Percentiles rank a stretch among this genome's conserved stretches.
These are phyloP conservation scores for Fukomys damarensis DNA, from an alignment of 2,113 vertebrate genomes.

Conservation along the genomic window DNA sequence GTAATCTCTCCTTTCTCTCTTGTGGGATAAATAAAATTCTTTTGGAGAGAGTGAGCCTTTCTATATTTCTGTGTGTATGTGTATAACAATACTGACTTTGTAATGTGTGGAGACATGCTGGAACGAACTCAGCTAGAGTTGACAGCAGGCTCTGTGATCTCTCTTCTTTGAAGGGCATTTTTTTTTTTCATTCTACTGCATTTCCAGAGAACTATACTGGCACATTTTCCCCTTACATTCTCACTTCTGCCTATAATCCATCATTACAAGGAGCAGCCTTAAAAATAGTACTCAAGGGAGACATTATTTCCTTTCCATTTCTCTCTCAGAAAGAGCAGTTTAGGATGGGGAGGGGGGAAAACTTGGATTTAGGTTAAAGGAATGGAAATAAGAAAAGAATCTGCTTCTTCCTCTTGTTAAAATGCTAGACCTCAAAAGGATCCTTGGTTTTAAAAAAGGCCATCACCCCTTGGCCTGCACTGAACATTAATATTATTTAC, in stretches of 20 bases:
- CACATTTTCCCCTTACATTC: not conserved
- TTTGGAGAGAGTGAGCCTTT: not conserved
- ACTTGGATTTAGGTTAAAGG: constrained; percentile 51
- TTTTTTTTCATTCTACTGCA: not conserved
- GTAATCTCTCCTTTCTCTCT: constrained; percentile 44
- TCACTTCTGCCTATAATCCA: constrained; percentile 66
- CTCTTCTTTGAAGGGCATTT: constrained; percentile 37
- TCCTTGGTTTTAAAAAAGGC: constrained; percentile 69
- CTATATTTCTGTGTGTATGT: not conserved
- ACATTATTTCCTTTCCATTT: constrained; percentile 68
- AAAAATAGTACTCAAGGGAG: constrained; percentile 52
- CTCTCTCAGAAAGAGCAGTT: constrained; percentile 69
- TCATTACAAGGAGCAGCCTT: constrained; percentile 68
- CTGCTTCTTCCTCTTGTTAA: constrained; percentile 44
- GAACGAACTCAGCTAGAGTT: not conserved
- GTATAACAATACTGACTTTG: constrained; percentile 41
- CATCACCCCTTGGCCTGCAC: constrained; percentile 23
- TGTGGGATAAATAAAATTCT: not conserved
- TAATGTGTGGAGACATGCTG: not conserved
- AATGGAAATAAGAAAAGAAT: constrained; percentile 67
- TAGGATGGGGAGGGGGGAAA: not conserved
- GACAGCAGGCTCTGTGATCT: not conserved
- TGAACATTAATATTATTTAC: constrained; percentile 64
- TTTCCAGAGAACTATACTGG: not conserved
- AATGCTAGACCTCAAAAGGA: constrained; percentile 50